Evolutionary conservation across 2,113 vertebrate genomes (phyloP).

Genomic region (Xerus inauris): DNA sequence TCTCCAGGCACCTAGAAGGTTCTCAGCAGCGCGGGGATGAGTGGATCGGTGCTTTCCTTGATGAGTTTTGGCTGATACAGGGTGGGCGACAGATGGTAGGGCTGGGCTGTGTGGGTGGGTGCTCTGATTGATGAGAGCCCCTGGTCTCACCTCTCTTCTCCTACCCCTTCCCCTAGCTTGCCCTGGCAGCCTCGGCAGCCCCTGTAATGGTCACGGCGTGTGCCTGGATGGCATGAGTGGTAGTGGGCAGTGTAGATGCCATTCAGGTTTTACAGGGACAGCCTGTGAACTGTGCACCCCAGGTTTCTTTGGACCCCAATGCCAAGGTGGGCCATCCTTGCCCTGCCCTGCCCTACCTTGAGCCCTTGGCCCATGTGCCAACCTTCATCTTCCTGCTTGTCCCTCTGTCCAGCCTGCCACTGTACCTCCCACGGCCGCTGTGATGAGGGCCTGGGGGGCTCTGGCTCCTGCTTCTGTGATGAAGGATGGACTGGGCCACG

Average conservation of each 20-base stretch:
- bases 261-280: constrained; percentile 87
- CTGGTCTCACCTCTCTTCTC: not conserved
- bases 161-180: constrained; percentile 78
- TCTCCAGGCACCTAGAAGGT: no score
- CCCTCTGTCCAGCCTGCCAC: constrained; percentile 84
- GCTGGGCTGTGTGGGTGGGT: not conserved
- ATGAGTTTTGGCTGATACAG: not conserved
- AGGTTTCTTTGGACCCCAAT: constrained; percentile 89
- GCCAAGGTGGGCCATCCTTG: constrained; percentile 87
- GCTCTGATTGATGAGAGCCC: not conserved
- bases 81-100: not conserved
- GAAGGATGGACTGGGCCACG: constrained; percentile 89
- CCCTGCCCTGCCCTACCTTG: accelerated
- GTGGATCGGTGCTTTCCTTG: not conserved
- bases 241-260: constrained; percentile 90
- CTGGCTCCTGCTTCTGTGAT: constrained; percentile 90
- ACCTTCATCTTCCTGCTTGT: not conserved
- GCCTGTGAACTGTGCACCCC: constrained; percentile 90
- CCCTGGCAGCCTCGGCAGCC: constrained; percentile 91
- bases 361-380: accelerated
- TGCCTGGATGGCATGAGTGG: constrained; percentile 89
- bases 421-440: constrained; percentile 87
- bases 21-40: not conserved
- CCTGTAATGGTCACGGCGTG: constrained; percentile 88
- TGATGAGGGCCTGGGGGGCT: constrained; percentile 88